Base-by-base conservation (phyloP, 2,888 invertebrate genomes). In the Apoda limacodes region DNA sequence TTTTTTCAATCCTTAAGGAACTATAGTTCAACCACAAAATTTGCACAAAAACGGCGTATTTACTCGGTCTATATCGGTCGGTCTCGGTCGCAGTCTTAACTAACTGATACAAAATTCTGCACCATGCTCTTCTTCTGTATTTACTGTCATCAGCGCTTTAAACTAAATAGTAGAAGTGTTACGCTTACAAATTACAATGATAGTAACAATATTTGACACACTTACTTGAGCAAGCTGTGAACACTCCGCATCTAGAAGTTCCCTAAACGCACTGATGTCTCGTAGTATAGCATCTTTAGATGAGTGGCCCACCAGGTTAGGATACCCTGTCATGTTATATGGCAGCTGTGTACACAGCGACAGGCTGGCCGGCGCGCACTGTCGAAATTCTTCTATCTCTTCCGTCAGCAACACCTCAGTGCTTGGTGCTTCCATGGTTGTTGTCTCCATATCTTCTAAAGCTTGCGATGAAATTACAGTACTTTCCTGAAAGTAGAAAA, bases 191-290 rank as follows among this genome's bases (percentile, higher is more conserved):
- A n/a, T n/a, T n/a, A n/a, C n/a, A n/a, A n/a, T n/a, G n/a, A n/a
- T n/a, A n/a, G n/a, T n/a, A n/a, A n/a, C n/a, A n/a, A n/a, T n/a
- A n/a, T n/a, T n/a, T n/a, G n/a, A n/a, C n/a, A n/a, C 22, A 34
- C 37, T 46, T 51, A 78, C 80, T 60, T 92, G 92, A 1, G 95
- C 93, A 46, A 92, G 84, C 40, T 89, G 84, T 50, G 92, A 94
- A 61, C 95, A 95, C 66, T 95, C 94, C 1, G 92, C 92, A 59
- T 95, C 95, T 5, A 95, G 88, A n/a, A 95, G 71, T 60, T 91
- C 93, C 37, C 92, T 86, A 57, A 91, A 93, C 0, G 90, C 84
- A 25, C 93, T 92, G 11, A 94, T 84, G 59, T 94, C 90, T 22
- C 87, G 55, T 43, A 74, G 48, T 22, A 94, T 85, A 22, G 89